These are phyloP conservation scores for Crotophaga sulcirostris DNA, from an alignment of 2,113 vertebrate genomes.

Conservation along the genomic window DNA sequence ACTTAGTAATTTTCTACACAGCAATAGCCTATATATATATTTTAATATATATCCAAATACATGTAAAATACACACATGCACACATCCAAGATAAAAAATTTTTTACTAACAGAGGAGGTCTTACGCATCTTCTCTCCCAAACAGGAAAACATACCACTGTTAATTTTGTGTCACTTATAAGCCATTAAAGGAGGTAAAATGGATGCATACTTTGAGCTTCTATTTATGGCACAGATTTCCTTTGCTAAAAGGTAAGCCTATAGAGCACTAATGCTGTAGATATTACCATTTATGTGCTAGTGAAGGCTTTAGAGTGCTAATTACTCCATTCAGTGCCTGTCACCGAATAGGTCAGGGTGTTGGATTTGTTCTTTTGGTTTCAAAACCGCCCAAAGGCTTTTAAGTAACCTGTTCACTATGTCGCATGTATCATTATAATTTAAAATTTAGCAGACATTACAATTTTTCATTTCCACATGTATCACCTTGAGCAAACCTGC, in stretches of 20 bases:
- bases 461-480: background rate
- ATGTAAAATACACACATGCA: background rate
- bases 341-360: background rate
- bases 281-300: background rate
- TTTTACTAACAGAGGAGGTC: background rate
- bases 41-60: background rate
- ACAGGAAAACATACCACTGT: background rate
- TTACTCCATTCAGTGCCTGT: background rate
- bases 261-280: background rate
- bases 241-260: background rate
- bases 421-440: background rate
- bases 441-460: background rate
- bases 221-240: background rate
- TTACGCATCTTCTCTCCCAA: background rate
- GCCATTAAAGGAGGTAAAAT: background rate
- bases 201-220: background rate
- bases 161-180: background rate
- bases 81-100: background rate
- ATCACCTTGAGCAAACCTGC: background rate
- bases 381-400: background rate
- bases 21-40: background rate
- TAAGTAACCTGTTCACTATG: background rate
- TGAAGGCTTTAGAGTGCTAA: background rate
- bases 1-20: background rate
- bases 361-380: background rate